Evolutionary conservation across 1,140 invertebrate species (phyloP).

Genomic region (Sarcophaga peregrina): DNA sequence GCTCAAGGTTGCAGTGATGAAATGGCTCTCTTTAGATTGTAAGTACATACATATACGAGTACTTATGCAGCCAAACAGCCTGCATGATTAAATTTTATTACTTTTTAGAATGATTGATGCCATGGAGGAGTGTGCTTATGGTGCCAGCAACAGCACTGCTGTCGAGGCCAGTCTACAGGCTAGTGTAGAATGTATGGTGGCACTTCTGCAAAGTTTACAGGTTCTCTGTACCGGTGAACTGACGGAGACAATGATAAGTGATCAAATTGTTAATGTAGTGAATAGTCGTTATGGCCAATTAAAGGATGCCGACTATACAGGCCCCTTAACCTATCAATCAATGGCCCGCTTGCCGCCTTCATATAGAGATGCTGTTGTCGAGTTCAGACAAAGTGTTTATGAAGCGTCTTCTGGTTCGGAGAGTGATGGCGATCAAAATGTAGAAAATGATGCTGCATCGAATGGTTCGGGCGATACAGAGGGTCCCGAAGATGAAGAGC

Average conservation of each 20-base stretch:
- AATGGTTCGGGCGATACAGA: conserved; percentile 79
- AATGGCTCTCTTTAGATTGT: conserved; percentile 91
- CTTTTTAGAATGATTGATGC: conserved; percentile 85
- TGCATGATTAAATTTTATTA: neutral
- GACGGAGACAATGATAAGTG: conserved; percentile 68
- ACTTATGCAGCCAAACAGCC: neutral
- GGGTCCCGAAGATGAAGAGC: conserved; percentile 73
- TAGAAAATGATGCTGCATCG: conserved; percentile 67
- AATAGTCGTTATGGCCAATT: conserved; percentile 78
- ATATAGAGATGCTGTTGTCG: conserved; percentile 73
- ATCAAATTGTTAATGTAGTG: conserved; percentile 71
- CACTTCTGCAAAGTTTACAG: conserved; percentile 84
- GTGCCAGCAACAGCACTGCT: conserved; percentile 71
- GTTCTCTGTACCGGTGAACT: conserved; percentile 80
- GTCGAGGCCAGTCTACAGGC: conserved; percentile 80
- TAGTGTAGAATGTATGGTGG: conserved; percentile 85
- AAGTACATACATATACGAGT: too few relatives aligned
- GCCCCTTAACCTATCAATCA: conserved; percentile 86
- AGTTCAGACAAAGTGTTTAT: conserved; percentile 70
- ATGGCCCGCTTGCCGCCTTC: conserved; percentile 82
- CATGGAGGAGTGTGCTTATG: conserved; percentile 82
- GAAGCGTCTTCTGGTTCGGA: conserved; percentile 70
- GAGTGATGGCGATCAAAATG: conserved; percentile 69
- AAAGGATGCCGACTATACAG: conserved; percentile 84
- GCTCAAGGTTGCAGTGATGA: conserved; percentile 85